Conservation (phyloP, 2,888 invertebrate genomes). For the Aromia moschata region DNA sequence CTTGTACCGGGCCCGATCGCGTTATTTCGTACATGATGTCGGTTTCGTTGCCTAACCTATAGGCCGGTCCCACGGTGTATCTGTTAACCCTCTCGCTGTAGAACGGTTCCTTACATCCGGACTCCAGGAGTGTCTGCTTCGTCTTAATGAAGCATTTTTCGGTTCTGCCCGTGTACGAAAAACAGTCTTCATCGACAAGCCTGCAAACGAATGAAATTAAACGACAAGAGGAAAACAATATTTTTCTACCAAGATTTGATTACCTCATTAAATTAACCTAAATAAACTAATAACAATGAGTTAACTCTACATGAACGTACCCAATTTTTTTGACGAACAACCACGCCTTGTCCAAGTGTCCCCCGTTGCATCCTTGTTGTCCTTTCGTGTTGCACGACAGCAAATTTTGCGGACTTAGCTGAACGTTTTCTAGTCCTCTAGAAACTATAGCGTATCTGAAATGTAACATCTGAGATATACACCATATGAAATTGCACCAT, state of each 20-base stretch:
- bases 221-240: too few relatives aligned
- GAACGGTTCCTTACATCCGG: slow-evolving; percentile 67
- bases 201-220: slow-evolving; percentile 67
- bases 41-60: slow-evolving; percentile 76
- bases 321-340: slow-evolving; percentile 82
- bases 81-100: slow-evolving; percentile 68
- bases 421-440: slow-evolving; percentile 76
- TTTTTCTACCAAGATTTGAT: too few relatives aligned
- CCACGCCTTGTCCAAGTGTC: slow-evolving; percentile 93
- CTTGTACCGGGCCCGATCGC: slow-evolving; percentile 92
- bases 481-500: too few relatives aligned
- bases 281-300: too few relatives aligned
- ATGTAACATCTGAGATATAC: slow-evolving; percentile 16
- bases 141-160: slow-evolving; percentile 72
- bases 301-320: too few relatives aligned
- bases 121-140: slow-evolving; percentile 62
- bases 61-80: slow-evolving; percentile 80
- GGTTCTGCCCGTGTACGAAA: slow-evolving; percentile 76
- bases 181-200: slow-evolving; percentile 85
- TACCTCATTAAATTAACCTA: too few relatives aligned
- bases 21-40: slow-evolving; percentile 94
- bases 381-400: slow-evolving; percentile 83
- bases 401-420: slow-evolving; percentile 85
- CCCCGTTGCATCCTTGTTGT: slow-evolving; percentile 86
- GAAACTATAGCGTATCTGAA: slow-evolving; percentile 83